These are phyloP conservation scores for Synanceia verrucosa DNA, from an alignment of 2,797 vertebrate species.

Conservation along the genomic window DNA sequence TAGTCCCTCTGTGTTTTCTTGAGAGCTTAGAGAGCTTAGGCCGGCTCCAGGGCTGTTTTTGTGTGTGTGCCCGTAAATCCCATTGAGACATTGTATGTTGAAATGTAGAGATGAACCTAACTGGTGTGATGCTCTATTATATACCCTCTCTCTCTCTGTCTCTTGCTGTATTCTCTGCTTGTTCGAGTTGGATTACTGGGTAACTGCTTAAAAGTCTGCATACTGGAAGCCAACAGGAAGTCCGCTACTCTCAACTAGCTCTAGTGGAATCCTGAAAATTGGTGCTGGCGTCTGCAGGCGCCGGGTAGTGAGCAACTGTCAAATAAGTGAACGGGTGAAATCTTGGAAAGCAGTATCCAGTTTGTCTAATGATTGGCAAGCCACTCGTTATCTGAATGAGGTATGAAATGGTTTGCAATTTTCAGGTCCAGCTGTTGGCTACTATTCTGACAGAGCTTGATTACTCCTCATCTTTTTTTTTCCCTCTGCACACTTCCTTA, in stretches of 20 bases:
- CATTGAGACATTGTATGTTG: background rate
- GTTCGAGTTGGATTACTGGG: background rate
- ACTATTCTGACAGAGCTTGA: background rate
- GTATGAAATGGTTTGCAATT: conserved; percentile 17
- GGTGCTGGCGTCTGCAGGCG: background rate
- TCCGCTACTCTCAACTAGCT: background rate
- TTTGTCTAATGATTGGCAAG: conserved; percentile 1
- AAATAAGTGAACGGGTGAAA: background rate
- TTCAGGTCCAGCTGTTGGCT: conserved; percentile 14
- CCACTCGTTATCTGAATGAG: conserved; percentile 1
- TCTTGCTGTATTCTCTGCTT: background rate
- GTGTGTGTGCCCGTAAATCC: background rate
- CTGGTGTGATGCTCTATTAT: background rate
- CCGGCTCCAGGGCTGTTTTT: background rate
- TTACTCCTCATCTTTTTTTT: background rate
- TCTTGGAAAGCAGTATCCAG: background rate
- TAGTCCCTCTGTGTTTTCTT: conserved; percentile 28
- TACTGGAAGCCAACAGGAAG: background rate
- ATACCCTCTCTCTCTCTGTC: background rate
- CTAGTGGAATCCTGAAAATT: background rate
- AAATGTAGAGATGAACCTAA: conserved; percentile 6
- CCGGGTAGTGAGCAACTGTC: background rate
- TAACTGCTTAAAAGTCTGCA: background rate
- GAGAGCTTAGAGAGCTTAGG: conserved; percentile 15
- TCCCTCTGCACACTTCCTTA: background rate